These are phyloP conservation scores for Anagrus nilaparvatae DNA, from an alignment of 1,140 invertebrate genomes.

Conservation along the genomic window DNA sequence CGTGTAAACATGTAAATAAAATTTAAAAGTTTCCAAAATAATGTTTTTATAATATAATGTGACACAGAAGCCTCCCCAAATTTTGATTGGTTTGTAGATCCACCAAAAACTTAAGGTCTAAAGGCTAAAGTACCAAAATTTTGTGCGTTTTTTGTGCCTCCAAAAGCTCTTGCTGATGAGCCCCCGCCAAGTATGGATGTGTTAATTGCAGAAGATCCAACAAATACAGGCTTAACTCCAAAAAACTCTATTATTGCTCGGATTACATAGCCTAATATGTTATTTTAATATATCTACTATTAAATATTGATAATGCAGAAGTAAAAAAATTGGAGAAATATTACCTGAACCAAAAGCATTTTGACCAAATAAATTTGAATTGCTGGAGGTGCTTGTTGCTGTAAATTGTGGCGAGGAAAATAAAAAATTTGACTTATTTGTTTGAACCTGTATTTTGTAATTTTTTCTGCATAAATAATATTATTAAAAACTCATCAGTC, in stretches of 20 bases:
- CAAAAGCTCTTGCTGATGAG: no score
- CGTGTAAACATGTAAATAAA: no score
- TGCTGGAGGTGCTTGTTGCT: conserved; percentile 17
- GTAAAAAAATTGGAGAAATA: no score
- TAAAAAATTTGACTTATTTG: conserved; percentile 19
- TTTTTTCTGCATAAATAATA: no score
- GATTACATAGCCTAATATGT: conserved; percentile 18
- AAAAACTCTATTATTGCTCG: conserved; percentile 29
- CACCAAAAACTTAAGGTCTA: no score
- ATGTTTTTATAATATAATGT: no score
- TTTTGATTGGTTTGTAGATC: no score
- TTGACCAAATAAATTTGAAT: conserved; percentile 24
- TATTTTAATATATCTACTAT: conserved; percentile 12
- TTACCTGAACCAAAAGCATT: conserved; percentile 25
- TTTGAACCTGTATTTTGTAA: conserved; percentile 25
- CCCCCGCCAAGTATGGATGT: conserved; percentile 24
- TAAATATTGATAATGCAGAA: conserved; percentile 25
- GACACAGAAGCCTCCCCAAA: no score
- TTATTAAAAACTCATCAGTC: no score
- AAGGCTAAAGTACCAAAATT: no score
- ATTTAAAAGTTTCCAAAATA: no score
- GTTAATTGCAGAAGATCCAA: conserved; percentile 5
- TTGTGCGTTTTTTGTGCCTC: no score
- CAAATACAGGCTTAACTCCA: conserved; percentile 20
- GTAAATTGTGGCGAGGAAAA: conserved; percentile 21